A percentile compares a stretch with the other conserved stretches of the same genome.
phyloP scores from a whole-genome alignment of 2,113 vertebrate species.

The Etheostoma cragini region DNA sequence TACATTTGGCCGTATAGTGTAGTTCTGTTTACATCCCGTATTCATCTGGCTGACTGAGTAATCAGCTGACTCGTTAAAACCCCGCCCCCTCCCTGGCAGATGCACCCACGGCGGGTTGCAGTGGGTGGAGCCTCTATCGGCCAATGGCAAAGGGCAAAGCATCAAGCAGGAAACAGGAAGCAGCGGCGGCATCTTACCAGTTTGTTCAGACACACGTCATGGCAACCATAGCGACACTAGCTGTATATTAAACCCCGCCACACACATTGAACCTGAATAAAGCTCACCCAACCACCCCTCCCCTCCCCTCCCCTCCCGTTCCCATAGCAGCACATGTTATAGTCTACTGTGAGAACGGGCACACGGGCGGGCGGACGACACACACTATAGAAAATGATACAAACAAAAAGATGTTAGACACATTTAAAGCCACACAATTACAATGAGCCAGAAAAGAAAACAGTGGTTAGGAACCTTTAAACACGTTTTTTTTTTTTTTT shows the following conservation, averaged over 20 bases:
- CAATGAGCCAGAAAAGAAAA: conserved; percentile 55
- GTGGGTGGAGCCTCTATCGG: conserved; percentile 53
- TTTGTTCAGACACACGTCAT: conserved; percentile 62
- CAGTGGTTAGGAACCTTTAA: conserved; percentile 77
- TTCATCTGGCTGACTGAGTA: conserved; percentile 46
- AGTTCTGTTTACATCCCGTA: neutral
- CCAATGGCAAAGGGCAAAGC: conserved; percentile 59
- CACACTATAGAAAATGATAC: conserved; percentile 80
- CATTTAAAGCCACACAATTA: conserved; percentile 78
- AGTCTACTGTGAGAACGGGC: conserved; percentile 65
- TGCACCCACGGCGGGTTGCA: conserved; percentile 2
- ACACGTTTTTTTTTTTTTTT: conserved; percentile 26
- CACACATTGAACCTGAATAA: neutral
- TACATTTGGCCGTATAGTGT: neutral
- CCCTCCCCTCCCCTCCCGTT: conserved; percentile 5
- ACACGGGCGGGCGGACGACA: conserved; percentile 72
- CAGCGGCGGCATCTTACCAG: conserved; percentile 76
- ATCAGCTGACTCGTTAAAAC: conserved; percentile 45
- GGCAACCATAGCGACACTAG: conserved; percentile 60
- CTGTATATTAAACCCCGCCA: conserved; percentile 7
- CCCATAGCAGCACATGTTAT: conserved; percentile 44
- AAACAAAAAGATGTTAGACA: conserved; percentile 84
- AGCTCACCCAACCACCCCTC: neutral
- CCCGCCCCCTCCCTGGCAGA: conserved; percentile 22
- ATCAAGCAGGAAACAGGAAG: conserved; percentile 71